These are phyloP conservation scores for Amiota mariae DNA, from an alignment of 2,888 invertebrate species.

Conservation along the genomic window DNA sequence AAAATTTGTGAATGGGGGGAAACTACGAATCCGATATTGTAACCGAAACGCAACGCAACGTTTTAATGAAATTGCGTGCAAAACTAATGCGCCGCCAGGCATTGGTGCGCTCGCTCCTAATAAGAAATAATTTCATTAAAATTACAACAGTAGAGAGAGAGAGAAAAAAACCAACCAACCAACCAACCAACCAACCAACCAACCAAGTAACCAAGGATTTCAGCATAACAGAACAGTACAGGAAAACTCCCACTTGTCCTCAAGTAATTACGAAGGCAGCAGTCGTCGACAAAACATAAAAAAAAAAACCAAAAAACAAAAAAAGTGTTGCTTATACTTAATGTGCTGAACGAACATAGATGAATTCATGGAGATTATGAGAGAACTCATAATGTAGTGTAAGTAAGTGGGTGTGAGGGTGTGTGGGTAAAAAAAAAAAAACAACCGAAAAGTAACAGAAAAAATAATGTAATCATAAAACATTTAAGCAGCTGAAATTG, in stretches of 20 bases:
- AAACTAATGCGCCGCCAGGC: conserved; percentile 44
- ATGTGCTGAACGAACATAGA: neutral
- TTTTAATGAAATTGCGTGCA: conserved; percentile 64
- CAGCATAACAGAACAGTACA: conserved; percentile 43
- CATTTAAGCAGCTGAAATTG: conserved; percentile 12
- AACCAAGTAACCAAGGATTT: conserved; percentile 37
- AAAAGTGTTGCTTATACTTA: conserved; percentile 8
- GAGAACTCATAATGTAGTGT: neutral
- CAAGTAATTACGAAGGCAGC: conserved; percentile 56
- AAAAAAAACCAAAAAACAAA: conserved; percentile 29
- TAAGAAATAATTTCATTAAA: conserved; percentile 60
- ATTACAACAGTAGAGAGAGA: conserved; percentile 34
- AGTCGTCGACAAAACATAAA: conserved; percentile 27
- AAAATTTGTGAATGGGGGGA: too few species aligned
- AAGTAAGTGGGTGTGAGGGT: neutral
- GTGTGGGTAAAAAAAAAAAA: too few species aligned
- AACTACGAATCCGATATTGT: neutral
- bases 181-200: conserved; percentile 36
- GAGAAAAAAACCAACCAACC: conserved; percentile 28
- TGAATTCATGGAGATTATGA: neutral
- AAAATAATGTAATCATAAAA: neutral
- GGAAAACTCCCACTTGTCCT: conserved; percentile 58
- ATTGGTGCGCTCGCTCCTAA: conserved; percentile 41
- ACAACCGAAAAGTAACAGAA: neutral
- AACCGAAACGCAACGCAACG: neutral